Conservation (phyloP, 2,113 vertebrate species). For the Crotalus horridus region DNA sequence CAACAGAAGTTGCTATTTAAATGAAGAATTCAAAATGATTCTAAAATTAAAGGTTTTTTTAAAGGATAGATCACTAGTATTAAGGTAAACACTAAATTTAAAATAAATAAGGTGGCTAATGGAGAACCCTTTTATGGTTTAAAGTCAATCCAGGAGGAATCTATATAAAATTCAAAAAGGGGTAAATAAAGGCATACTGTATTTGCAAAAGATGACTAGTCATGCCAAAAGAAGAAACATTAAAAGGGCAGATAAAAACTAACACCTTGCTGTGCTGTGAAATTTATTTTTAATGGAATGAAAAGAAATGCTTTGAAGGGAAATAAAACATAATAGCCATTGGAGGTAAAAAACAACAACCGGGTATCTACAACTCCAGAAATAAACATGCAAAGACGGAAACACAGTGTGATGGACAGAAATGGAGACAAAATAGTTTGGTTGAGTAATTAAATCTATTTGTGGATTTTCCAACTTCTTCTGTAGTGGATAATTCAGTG, state of each 20-base stretch:
- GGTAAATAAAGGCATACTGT: constrained; percentile 23
- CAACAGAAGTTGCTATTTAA: not conserved
- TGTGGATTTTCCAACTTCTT: constrained; percentile 21
- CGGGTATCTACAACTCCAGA: constrained; percentile 51
- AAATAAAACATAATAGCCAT: constrained; percentile 41
- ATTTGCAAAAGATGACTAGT: not conserved
- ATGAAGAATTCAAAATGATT: not conserved
- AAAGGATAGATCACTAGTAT: constrained; percentile 44
- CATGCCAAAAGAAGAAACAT: not conserved
- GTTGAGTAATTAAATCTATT: constrained; percentile 32
- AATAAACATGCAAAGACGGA: constrained; percentile 2
- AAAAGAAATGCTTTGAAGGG: constrained; percentile 49
- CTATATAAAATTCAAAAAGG: constrained; percentile 35
- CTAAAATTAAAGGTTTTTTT: constrained; percentile 37
- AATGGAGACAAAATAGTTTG: constrained; percentile 42
- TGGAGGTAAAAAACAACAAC: constrained; percentile 40
- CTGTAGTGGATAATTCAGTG: constrained; percentile 19
- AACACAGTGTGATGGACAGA: constrained; percentile 37
- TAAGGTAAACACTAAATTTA: constrained; percentile 51
- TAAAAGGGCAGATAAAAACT: constrained; percentile 7
- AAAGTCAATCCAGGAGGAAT: constrained; percentile 21
- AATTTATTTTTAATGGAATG: constrained; percentile 48
- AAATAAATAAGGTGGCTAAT: constrained; percentile 4
- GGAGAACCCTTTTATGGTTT: not conserved
- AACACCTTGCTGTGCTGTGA: constrained; percentile 19